A percentile compares a stretch with the other conserved stretches of the same genome.
These are phyloP conservation scores for Tipula vernalis DNA, from an alignment of 2,888 invertebrate species.

Conservation along the genomic window DNA sequence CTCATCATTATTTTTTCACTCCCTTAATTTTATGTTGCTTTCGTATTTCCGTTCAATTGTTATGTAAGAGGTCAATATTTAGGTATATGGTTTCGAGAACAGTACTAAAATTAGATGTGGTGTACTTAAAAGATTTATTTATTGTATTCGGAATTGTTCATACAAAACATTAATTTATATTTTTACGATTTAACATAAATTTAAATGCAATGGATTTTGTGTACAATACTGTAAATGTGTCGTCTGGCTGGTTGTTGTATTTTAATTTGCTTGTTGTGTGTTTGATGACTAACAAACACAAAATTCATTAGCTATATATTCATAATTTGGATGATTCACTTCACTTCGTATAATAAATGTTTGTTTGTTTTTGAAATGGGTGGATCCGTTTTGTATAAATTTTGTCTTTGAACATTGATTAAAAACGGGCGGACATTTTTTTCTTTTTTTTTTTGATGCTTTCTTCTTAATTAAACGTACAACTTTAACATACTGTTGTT, in stretches of 20 bases:
- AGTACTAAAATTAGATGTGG: background rate
- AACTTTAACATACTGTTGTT: background rate
- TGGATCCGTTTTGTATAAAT: background rate
- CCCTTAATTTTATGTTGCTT: background rate
- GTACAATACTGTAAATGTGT: background rate
- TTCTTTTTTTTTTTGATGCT: background rate
- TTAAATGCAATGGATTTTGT: background rate
- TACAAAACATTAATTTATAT: background rate
- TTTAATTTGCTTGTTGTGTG: background rate
- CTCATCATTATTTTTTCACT: background rate
- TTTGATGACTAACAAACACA: background rate
- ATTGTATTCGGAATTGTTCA: background rate
- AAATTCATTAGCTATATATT: background rate
- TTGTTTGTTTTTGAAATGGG: background rate
- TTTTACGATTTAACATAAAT: background rate
- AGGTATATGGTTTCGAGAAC: background rate
- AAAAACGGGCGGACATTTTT: background rate
- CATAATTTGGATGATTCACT: background rate
- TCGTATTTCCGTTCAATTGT: background rate
- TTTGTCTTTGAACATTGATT: constrained; percentile 4
- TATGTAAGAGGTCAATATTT: background rate
- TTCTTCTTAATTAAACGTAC: background rate
- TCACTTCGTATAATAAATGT: background rate
- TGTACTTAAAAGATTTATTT: background rate
- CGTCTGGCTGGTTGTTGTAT: background rate